Base-by-base conservation (phyloP, 2,797 vertebrate species). In the Champsocephalus gunnari region DNA sequence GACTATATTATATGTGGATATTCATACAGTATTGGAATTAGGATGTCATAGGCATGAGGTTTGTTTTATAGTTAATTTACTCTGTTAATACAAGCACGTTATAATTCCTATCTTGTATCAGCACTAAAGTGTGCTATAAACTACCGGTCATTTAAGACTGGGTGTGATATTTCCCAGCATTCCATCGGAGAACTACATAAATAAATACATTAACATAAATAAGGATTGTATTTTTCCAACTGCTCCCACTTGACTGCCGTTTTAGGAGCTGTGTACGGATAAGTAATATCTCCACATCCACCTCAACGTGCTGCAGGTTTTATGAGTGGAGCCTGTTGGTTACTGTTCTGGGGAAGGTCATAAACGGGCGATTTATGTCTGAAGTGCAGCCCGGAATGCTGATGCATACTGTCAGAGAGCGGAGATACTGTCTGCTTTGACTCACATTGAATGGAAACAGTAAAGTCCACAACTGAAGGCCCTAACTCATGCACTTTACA, bases 281-380 rank as follows among this genome's bases (percentile, higher is more conserved):
- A 78, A 82, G 72, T 81, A 77, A 87, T 84, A 78, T 85, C 72
- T 85, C 80, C 76, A 85, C 82, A 81, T 88, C 79, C 72, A 83
- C 75, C 63, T 85, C 65, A 72, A 80, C 83, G 75, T 88, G 67
- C 84, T 61, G 77, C 41, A 73, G 71, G 61, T 89, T 93, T 92
- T 89, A 91, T 66, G 85, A 86, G 84, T 76, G 6, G 74, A 88
- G 79, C 88, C 88, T 72, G 80, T 92, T 92, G 91, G 92, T 91
- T 91, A 93, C 89, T 70, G 89, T 89, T 87, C 80, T 75, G 76
- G 66, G 75, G 80, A 82, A 81, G 81, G 88, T 91, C 89, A 87
- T 92, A 92, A 93, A 92, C 69, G 64, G 81, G 32, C 69, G 66
- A 91, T 93, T 92, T 89, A 92, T 93, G 85, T 86, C 77, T 66